Percentiles rank a stretch among this genome's conserved stretches.
Evolutionary conservation across 2,888 invertebrate genomes (phyloP).

Genomic region (Noctua pronuba): DNA sequence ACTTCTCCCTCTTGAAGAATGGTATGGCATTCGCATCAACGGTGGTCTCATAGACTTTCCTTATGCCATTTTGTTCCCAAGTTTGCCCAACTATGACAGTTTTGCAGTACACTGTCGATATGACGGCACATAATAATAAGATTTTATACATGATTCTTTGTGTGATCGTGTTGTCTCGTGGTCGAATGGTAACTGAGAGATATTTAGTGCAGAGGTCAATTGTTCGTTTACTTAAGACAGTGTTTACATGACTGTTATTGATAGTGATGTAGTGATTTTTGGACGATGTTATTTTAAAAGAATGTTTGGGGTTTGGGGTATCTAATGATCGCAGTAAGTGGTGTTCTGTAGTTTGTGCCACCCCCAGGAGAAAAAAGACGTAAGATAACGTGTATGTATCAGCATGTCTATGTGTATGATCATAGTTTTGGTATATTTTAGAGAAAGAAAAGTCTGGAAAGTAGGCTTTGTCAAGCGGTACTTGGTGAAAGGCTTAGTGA

Average conservation of each 20-base stretch:
- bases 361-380: too few species aligned
- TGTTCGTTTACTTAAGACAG: slow-evolving; percentile 36
- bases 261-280: not conserved
- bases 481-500: not conserved
- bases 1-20: slow-evolving; percentile 78
- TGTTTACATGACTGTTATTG: slow-evolving; percentile 50
- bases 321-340: not conserved
- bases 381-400: too few species aligned
- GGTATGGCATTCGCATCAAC: slow-evolving; percentile 75
- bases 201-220: slow-evolving; percentile 57
- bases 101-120: slow-evolving; percentile 71
- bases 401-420: not conserved
- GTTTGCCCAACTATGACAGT: slow-evolving; percentile 82
- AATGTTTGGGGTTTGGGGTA: not conserved
- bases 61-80: slow-evolving; percentile 75
- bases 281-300: not conserved
- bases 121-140: slow-evolving; percentile 65
- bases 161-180: slow-evolving; percentile 47
- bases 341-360: not conserved
- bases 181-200: slow-evolving; percentile 50
- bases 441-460: not conserved
- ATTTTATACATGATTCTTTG: slow-evolving; percentile 49
- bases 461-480: too few species aligned
- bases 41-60: slow-evolving; percentile 77
- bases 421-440: not conserved